These are phyloP conservation scores for Sylvilagus floridanus DNA, from an alignment of 2,797 vertebrate species.

Conservation along the genomic window DNA sequence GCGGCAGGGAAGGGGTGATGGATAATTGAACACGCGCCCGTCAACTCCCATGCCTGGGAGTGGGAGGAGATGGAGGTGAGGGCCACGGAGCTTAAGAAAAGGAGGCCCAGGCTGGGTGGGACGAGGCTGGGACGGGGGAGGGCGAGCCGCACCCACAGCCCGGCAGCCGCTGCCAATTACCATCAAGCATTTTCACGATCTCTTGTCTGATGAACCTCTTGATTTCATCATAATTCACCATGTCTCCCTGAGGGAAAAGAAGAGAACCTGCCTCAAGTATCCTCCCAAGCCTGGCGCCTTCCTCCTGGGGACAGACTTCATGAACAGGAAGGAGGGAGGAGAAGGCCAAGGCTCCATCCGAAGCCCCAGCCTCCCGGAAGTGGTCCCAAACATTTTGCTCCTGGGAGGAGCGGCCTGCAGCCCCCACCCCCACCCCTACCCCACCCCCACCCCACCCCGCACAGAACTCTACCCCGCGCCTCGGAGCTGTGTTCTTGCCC, in stretches of 20 bases:
- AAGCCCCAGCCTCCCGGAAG: background rate
- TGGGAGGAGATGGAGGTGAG: background rate
- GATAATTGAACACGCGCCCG: slow-evolving; percentile 19
- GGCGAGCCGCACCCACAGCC: background rate
- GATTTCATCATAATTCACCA: slow-evolving; percentile 96
- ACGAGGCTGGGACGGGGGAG: background rate
- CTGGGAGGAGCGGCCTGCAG: background rate
- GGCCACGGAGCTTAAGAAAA: slow-evolving; percentile 14
- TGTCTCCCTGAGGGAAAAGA: slow-evolving; percentile 89
- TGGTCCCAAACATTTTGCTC: background rate
- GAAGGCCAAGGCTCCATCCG: background rate
- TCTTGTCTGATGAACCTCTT: slow-evolving; percentile 97
- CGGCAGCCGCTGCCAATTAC: slow-evolving; percentile 86
- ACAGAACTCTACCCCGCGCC: too few species aligned
- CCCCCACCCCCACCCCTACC: too few species aligned
- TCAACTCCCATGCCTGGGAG: background rate
- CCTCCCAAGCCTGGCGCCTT: background rate
- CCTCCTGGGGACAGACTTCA: background rate
- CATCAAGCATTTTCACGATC: slow-evolving; percentile 97
- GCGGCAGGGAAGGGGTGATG: slow-evolving; percentile 57
- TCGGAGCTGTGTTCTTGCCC: background rate
- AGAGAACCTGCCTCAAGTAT: slow-evolving; percentile 64
- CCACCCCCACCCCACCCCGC: background rate
- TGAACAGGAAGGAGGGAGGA: slow-evolving; percentile 30
- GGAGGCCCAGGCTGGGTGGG: background rate